Conservation (phyloP, 2,888 invertebrate genomes). For the Metallyticus violacea region DNA sequence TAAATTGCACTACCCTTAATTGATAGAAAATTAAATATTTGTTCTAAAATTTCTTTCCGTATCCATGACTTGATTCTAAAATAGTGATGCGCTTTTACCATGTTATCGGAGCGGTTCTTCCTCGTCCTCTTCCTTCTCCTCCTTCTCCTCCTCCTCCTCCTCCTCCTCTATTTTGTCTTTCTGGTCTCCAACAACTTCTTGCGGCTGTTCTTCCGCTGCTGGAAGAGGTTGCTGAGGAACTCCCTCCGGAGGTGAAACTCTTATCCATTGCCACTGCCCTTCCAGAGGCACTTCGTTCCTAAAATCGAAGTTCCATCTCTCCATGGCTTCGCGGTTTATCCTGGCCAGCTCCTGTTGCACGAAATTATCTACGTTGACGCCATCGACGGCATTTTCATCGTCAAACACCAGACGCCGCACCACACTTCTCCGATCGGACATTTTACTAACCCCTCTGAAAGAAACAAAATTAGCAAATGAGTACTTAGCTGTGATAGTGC, state of each 20-base stretch:
- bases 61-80: not conserved
- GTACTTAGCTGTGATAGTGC: too few relatives aligned
- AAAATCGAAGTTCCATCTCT: conserved; percentile 58
- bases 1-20: not conserved
- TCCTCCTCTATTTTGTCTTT: not conserved
- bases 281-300: conserved; percentile 50
- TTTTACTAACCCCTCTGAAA: not conserved
- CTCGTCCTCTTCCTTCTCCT: not conserved
- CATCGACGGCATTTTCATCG: conserved; percentile 40
- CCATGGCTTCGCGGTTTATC: conserved; percentile 42
- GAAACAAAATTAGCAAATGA: too few relatives aligned
- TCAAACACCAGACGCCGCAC: conserved; percentile 47
- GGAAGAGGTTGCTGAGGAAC: not conserved
- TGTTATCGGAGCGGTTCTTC: not conserved
- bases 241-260: conserved; percentile 31
- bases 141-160: not conserved
- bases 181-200: not conserved
- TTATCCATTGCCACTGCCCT: conserved; percentile 53
- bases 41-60: not conserved
- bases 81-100: too few relatives aligned
- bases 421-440: not conserved
- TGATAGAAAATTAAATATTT: not conserved
- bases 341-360: conserved; percentile 39
- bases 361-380: conserved; percentile 38
- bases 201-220: not conserved